These are phyloP conservation scores for Drosophila bifasciata DNA, from an alignment of 1,140 invertebrate genomes.

Conservation along the genomic window DNA sequence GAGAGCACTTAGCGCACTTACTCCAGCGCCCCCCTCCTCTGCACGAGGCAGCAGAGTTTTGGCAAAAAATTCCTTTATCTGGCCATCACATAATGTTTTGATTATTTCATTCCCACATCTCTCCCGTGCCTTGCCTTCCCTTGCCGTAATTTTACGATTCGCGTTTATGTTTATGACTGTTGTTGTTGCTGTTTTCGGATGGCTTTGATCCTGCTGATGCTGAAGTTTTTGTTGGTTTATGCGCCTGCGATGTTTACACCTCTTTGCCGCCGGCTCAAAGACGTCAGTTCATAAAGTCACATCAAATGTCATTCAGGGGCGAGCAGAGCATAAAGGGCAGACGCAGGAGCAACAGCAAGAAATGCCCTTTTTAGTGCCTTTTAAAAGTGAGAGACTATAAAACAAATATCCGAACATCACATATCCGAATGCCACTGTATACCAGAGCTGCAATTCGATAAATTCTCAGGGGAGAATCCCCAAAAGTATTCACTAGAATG, in stretches of 20 bases:
- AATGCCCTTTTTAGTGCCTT: not conserved
- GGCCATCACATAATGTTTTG: conserved; percentile 68
- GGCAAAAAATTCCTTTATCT: conserved; percentile 52
- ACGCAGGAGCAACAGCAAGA: too few species aligned
- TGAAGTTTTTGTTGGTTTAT: conserved; percentile 28
- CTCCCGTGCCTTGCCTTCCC: not conserved
- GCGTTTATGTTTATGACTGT: conserved; percentile 63
- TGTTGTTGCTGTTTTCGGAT: conserved; percentile 6
- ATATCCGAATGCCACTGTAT: too few species aligned
- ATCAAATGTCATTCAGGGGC: conserved; percentile 22
- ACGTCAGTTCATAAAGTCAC: conserved; percentile 58
- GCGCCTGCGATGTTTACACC: conserved; percentile 56
- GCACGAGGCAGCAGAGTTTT: not conserved
- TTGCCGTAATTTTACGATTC: conserved; percentile 33
- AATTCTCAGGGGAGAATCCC: too few species aligned
- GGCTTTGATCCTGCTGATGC: conserved; percentile 14
- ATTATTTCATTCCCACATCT: conserved; percentile 45
- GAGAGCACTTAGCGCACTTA: conserved; percentile 37
- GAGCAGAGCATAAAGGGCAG: too few species aligned
- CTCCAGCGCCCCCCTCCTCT: not conserved
- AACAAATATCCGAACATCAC: not conserved
- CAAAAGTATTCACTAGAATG: too few species aligned
- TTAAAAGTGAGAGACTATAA: conserved; percentile 11
- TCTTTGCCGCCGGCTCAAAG: conserved; percentile 35
- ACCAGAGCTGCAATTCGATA: too few species aligned